Base-by-base conservation (phyloP, 1,140 invertebrate species). In the Rhynchophorus ferrugineus region DNA sequence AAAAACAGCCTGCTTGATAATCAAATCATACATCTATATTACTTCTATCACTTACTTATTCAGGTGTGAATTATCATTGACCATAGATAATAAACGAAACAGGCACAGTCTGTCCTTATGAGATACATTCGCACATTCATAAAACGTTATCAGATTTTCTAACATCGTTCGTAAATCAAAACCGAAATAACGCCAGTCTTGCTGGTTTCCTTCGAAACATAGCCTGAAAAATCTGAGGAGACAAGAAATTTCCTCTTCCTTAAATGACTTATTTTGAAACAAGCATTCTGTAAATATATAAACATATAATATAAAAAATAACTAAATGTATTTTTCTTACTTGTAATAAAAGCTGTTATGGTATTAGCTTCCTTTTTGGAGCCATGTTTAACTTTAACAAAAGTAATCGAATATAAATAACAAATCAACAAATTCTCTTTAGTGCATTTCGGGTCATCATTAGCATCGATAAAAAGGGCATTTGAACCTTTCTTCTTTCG, bases 381-480 rank as follows among this genome's bases (percentile, higher is more conserved):
- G 49, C 69, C 71, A 3, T 68, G 42, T 54, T 65, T 69, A 33
- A 71, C 52, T 43, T 70, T 68, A n/a, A 64, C 62, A 61, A 75
- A 72, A 2, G 77, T 62, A 43, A 64, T 60, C 37, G 71, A 68
- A 62, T 70, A 78, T 24, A 78, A 61, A 58, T 73, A 66, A 61
- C 74, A 75, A 49, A 78, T 73, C 49, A 71, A 59, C 44, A 78
- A 64, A 67, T 78, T 78, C 63, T 77, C 71, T 51, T 61, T 53
- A 6, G 72, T 60, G 60, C 76, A 69, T 49, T 75, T 77, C 17
- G 69, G 63, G 57, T 78, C 73, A 21, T 64, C 52, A 68, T n/a
- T n/a, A n/a, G n/a, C n/a, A n/a, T n/a, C n/a, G n/a, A n/a, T n/a
- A n/a, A n/a, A n/a, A n/a, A n/a, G n/a, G n/a, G n/a, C n/a, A n/a